A percentile compares a stretch with the other conserved stretches of the same genome.
Conservation (phyloP, 2,113 vertebrate genomes). For the Crocuta crocuta region DNA sequence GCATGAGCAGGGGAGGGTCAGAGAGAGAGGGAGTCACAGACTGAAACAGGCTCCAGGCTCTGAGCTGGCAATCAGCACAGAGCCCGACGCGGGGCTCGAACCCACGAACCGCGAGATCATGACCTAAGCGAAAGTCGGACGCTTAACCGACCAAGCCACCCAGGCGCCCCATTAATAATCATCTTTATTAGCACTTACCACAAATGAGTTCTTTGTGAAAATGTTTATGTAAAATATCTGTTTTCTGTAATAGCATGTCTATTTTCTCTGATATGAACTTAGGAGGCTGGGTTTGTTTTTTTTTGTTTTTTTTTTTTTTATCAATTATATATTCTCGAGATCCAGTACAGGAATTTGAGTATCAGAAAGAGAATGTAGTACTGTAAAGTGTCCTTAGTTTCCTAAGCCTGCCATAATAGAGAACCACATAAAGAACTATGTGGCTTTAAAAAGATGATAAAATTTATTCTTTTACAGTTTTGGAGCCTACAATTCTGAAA, state of each 20-base stretch:
- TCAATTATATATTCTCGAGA: not conserved
- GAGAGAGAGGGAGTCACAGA: no score
- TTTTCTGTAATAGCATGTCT: not conserved
- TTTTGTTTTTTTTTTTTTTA: not conserved
- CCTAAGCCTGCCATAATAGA: not conserved
- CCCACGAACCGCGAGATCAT: no score
- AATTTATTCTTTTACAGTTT: not conserved
- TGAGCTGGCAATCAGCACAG: no score
- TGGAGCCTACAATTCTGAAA: not conserved
- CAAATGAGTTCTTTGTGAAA: not conserved
- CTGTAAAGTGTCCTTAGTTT: not conserved
- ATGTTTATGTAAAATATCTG: not conserved
- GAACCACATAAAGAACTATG: not conserved
- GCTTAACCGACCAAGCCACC: no score
- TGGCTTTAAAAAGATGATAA: not conserved
- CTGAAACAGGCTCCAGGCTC: no score
- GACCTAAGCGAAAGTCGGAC: no score
- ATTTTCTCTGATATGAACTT: not conserved
- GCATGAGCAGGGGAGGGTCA: no score
- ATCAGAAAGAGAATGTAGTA: not conserved
- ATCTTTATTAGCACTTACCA: not conserved
- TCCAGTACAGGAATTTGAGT: not conserved
- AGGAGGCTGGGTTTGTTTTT: not conserved
- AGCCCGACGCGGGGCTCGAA: no score
- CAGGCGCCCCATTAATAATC: not conserved